Evolutionary conservation across 2,888 invertebrate species (phyloP).

Genomic region (Anorthoa munda): DNA sequence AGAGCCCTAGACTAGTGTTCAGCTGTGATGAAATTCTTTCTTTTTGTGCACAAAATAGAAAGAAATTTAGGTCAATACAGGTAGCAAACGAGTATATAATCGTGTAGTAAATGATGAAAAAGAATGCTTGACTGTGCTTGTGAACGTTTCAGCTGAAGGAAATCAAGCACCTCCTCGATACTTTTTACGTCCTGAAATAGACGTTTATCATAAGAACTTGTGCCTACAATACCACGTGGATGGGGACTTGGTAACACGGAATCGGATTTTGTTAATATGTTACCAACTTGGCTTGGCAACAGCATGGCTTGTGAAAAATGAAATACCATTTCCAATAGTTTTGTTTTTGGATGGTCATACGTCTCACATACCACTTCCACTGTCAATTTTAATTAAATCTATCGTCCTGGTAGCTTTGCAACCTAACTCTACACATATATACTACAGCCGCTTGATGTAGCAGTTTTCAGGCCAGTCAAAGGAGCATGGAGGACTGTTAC

Average conservation of each 20-base stretch:
- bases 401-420: background rate
- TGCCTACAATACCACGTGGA: background rate
- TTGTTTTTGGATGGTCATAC: conserved; percentile 24
- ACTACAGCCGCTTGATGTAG: background rate
- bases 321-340: conserved; percentile 19
- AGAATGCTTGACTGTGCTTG: conserved; percentile 2
- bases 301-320: conserved; percentile 8
- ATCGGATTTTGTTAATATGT: conserved; percentile 19
- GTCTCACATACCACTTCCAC: conserved; percentile 8
- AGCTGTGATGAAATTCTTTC: conserved; percentile 5
- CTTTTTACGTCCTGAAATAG: conserved; percentile 5
- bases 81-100: conserved; percentile 8
- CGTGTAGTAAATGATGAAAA: conserved; percentile 12
- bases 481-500: background rate
- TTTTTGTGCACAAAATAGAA: conserved; percentile 15
- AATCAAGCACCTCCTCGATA: conserved; percentile 7
- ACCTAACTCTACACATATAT: background rate
- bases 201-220: background rate
- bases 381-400: conserved; percentile 4
- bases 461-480: background rate
- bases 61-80: background rate
- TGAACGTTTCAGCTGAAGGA: conserved; percentile 9
- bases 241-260: conserved; percentile 16
- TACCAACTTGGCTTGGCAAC: conserved; percentile 13
- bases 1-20: conserved; percentile 1